Percentiles rank a stretch among this genome's conserved stretches.
phyloP scores from a whole-genome alignment of 2,113 vertebrate species.

The Jacana jacana region DNA sequence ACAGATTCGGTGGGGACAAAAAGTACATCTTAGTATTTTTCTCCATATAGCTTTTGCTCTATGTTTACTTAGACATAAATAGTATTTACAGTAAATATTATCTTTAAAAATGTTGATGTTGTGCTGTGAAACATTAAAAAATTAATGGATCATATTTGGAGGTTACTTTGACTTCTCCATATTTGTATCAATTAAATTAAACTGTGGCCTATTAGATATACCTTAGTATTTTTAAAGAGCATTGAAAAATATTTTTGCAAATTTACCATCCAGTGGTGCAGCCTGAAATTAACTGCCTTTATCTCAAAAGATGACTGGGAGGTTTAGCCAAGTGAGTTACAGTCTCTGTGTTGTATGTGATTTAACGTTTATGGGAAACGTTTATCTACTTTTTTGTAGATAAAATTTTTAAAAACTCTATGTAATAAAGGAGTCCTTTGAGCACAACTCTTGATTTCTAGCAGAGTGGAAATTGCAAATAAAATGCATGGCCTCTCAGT shows the following conservation, averaged over 20 bases:
- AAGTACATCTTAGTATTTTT: background rate
- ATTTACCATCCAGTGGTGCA: background rate
- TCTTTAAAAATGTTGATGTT: background rate
- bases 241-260: background rate
- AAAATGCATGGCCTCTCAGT: constrained; percentile 71
- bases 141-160: background rate
- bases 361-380: constrained; percentile 45
- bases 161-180: background rate
- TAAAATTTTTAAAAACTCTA: background rate
- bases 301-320: background rate
- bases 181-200: background rate
- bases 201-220: background rate
- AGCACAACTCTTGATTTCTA: constrained; percentile 73
- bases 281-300: background rate
- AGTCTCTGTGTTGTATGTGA: constrained; percentile 33
- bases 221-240: background rate
- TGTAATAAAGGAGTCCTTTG: constrained; percentile 77
- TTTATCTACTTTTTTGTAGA: no score
- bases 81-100: background rate
- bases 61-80: background rate
- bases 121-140: background rate
- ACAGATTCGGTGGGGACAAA: background rate
- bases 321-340: constrained; percentile 25
- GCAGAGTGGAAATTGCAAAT: constrained; percentile 68
- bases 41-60: background rate